These are phyloP conservation scores for Takifugu flavidus DNA, from an alignment of 2,113 vertebrate genomes.

Conservation along the genomic window DNA sequence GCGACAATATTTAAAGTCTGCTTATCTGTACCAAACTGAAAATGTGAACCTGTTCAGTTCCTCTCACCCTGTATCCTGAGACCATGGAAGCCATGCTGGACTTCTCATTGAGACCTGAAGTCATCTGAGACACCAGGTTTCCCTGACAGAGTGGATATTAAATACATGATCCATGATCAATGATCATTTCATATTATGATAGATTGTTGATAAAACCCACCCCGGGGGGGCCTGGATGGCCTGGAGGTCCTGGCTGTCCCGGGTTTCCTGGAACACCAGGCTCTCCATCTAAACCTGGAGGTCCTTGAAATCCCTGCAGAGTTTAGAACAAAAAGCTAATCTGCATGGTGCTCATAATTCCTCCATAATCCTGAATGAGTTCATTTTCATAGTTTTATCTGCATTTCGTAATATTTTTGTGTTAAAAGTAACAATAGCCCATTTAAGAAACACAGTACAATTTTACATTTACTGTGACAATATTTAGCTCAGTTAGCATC, in stretches of 20 bases:
- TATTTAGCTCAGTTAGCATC: background rate
- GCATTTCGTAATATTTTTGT: too few species aligned
- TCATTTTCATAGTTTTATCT: too few species aligned
- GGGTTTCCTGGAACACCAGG: slow-evolving; percentile 94
- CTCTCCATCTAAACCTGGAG: slow-evolving; percentile 91
- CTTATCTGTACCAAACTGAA: too few species aligned
- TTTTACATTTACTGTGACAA: too few species aligned
- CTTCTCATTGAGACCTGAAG: slow-evolving; percentile 87
- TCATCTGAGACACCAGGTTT: slow-evolving; percentile 85
- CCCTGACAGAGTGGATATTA: slow-evolving; percentile 48
- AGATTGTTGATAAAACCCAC: slow-evolving; percentile 52
- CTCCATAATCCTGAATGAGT: too few species aligned
- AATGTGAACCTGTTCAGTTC: too few species aligned
- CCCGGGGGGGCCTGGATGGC: slow-evolving; percentile 81
- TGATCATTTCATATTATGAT: background rate
- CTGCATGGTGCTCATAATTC: too few species aligned
- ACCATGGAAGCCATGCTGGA: slow-evolving; percentile 78
- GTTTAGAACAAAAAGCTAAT: background rate
- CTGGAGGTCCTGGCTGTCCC: slow-evolving; percentile 85
- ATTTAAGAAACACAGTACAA: too few species aligned
- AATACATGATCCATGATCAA: background rate
- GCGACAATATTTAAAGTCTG: slow-evolving; percentile 21
- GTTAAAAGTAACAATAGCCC: too few species aligned
- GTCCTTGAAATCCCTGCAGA: slow-evolving; percentile 84
- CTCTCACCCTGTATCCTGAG: slow-evolving; percentile 82